phyloP scores from a whole-genome alignment of 2,797 vertebrate species.

The Epinephelus malabaricus region DNA sequence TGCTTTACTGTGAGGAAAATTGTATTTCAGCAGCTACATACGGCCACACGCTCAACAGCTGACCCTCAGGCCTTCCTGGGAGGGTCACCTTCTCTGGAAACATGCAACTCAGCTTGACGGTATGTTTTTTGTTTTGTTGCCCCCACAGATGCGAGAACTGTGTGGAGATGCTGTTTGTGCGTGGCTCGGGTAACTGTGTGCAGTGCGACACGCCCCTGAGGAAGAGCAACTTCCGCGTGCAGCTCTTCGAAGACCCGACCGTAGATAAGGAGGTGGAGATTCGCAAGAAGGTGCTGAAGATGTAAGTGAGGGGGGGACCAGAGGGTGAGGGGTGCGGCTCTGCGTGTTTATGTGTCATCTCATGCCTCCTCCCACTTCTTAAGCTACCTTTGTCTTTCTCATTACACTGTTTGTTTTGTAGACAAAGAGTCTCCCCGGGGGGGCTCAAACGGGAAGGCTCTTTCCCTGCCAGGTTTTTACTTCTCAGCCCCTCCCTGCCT shows the following conservation, averaged over 20 bases:
- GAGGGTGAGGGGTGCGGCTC: conserved; percentile 56
- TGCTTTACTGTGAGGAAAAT: conserved; percentile 54
- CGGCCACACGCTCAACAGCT: conserved; percentile 4
- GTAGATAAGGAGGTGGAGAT: conserved; percentile 99
- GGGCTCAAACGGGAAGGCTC: conserved; percentile 76
- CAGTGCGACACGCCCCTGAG: conserved; percentile 95
- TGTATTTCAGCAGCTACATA: conserved; percentile 30
- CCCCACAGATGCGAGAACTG: conserved; percentile 94
- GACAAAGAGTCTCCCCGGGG: conserved; percentile 83
- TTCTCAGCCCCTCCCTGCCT: conserved; percentile 74
- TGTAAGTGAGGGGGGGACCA: conserved; percentile 82
- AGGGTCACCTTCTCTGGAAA: conserved; percentile 31
- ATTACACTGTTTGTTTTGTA: conserved; percentile 89
- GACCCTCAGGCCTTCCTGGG: conserved; percentile 11
- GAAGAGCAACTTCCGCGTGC: conserved; percentile 97
- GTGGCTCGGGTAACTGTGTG: conserved; percentile 96
- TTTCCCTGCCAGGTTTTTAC: conserved; percentile 83
- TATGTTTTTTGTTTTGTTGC: background rate
- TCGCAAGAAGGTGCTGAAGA: conserved; percentile 97
- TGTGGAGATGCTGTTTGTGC: conserved; percentile 96
- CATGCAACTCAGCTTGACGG: conserved; percentile 3
- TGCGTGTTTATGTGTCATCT: conserved; percentile 79
- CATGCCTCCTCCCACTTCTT: conserved; percentile 81
- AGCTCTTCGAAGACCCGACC: conserved; percentile 97
- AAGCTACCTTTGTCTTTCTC: conserved; percentile 86